These are phyloP conservation scores for Diploptera punctata DNA, from an alignment of 2,888 invertebrate genomes.

Conservation along the genomic window DNA sequence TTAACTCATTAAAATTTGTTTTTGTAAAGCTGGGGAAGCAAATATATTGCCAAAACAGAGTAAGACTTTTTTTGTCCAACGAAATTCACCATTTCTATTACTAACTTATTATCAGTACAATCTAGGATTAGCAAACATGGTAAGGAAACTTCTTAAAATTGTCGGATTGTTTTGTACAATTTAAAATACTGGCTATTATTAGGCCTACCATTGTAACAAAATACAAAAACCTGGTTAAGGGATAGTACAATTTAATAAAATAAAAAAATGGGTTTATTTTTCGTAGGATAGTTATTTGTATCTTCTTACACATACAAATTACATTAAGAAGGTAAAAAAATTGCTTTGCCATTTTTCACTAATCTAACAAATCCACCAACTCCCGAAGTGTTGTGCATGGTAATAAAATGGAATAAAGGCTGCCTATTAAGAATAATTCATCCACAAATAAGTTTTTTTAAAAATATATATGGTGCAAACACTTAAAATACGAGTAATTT, in stretches of 20 bases:
- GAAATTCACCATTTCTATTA: constrained; percentile 12
- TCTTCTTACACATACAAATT: constrained; percentile 34
- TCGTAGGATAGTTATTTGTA: neutral
- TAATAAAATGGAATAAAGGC: constrained; percentile 6
- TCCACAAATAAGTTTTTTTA: neutral
- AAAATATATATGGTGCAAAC: constrained; percentile 30
- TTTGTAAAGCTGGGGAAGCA: neutral
- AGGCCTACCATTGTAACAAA: neutral
- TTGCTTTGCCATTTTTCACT: constrained; percentile 28
- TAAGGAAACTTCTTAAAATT: constrained; percentile 1
- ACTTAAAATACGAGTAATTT: constrained; percentile 23
- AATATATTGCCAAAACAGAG: constrained; percentile 15
- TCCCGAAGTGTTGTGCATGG: constrained; percentile 16
- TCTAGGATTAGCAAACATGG: constrained; percentile 10
- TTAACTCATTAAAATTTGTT: constrained; percentile 38
- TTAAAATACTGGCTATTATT: neutral
- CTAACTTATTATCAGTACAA: neutral
- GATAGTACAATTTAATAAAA: neutral
- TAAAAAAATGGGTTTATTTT: neutral
- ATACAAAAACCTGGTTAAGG: neutral
- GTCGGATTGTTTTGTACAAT: neutral
- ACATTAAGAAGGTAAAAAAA: constrained; percentile 35
- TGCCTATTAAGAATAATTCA: constrained; percentile 11
- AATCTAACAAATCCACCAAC: constrained; percentile 21
- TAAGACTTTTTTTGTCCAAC: constrained; percentile 13